Percentiles rank a stretch among this genome's conserved stretches.
phyloP scores from a whole-genome alignment of 2,113 vertebrate species.

The Hypanus sabinus region DNA sequence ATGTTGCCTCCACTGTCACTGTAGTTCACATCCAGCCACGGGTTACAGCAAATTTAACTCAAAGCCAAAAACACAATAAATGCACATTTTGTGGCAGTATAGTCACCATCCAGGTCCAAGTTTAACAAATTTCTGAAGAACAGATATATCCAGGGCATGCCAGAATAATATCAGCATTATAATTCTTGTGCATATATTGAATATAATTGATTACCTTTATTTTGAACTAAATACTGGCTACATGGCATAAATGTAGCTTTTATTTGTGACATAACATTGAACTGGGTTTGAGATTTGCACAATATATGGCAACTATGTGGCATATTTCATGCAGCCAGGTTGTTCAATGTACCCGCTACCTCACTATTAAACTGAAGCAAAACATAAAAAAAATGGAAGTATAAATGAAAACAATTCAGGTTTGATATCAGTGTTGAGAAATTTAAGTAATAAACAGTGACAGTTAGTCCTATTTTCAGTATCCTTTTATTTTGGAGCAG shows the following conservation, averaged over 20 bases:
- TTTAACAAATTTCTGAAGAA: neutral
- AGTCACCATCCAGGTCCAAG: neutral
- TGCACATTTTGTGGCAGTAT: neutral
- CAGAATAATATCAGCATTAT: neutral
- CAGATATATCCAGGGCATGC: neutral
- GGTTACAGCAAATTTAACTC: neutral
- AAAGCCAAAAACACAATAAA: neutral
- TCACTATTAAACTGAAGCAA: neutral
- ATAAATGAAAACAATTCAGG: neutral
- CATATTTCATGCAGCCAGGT: neutral
- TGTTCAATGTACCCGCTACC: neutral
- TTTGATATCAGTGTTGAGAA: neutral
- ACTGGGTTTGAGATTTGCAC: neutral
- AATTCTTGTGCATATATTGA: neutral
- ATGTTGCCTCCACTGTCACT: neutral
- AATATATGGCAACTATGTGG: neutral
- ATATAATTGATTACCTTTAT: neutral
- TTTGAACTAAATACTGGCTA: neutral
- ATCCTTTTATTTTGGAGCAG: neutral
- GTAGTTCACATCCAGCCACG: neutral
- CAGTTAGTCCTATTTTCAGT: neutral
- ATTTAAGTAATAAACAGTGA: neutral
- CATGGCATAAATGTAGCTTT: neutral
- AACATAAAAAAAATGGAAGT: neutral
- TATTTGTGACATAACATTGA: neutral